phyloP scores from a whole-genome alignment of 1,140 invertebrate species.

The Diuraphis noxia region DNA sequence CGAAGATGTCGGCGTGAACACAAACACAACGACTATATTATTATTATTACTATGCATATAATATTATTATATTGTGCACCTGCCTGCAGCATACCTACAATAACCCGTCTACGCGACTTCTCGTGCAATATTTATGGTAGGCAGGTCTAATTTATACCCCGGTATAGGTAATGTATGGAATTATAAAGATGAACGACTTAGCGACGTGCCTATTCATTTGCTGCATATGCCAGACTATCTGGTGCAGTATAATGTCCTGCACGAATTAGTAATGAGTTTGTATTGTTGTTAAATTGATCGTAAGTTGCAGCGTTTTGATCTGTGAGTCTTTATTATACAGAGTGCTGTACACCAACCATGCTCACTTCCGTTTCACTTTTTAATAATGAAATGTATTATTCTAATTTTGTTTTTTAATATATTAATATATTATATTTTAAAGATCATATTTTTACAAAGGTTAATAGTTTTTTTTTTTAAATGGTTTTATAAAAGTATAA shows the following conservation, averaged over 20 bases:
- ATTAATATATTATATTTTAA: too few relatives aligned
- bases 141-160: not conserved
- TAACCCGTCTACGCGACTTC: not conserved
- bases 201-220: not conserved
- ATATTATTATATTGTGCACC: not conserved
- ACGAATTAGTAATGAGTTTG: not conserved
- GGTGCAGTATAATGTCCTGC: not conserved
- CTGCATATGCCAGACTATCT: not conserved
- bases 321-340: not conserved
- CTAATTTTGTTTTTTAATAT: too few relatives aligned
- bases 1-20: not conserved
- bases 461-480: not conserved
- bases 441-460: not conserved
- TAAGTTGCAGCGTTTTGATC: not conserved
- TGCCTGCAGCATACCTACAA: not conserved
- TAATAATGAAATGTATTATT: not conserved
- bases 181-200: not conserved
- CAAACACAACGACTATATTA: conserved; percentile 2
- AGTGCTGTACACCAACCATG: not conserved
- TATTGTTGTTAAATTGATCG: not conserved
- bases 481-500: not conserved
- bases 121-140: not conserved
- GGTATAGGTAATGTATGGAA: not conserved
- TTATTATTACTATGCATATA: not conserved
- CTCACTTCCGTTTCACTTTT: not conserved